Base-by-base conservation (phyloP, 2,797 vertebrate genomes). In the Momotus momota region DNA sequence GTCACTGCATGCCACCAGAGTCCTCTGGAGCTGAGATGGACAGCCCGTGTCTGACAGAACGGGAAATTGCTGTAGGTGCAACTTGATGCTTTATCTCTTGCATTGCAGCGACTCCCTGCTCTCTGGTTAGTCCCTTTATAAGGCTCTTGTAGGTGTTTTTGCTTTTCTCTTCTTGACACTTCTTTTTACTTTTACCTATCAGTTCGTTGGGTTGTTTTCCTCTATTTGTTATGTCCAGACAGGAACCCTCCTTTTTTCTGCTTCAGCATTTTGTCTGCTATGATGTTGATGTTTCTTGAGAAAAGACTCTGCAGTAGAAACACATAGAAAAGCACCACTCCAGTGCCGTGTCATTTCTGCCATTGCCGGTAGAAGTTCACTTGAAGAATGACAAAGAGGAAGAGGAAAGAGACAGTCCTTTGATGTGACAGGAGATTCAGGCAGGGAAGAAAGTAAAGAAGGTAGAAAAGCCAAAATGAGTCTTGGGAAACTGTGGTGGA, bases 1-100 rank as follows among this genome's bases (percentile, higher is more conserved):
- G 66, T 29, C 72, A 3, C 46, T 23, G 26, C 0, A 0, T 46
- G n/a, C 25, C 0, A 0, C 46, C 52, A 10, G 69, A 58, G 69
- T 22, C 49, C n/a, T 55, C 31, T 8, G 12, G 19, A 43, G 64
- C 22, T 5, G 2, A 25, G 83, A n/a, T 46, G 70, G 33, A 70
- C 4, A 17, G 38, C 19, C 58, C 27, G n/a, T 38, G 45, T 20
- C 41, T 41, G 31, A 73, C 48, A 23, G 64, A 57, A 46, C 29
- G 17, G 64, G 46, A 26, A 14, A 6, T 19, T n/a, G 72, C 54
- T 48, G n/a, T 27, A 19, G 77, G 40, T 48, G 33, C 55, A 48
- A 19, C 61, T 78, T 31, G 4, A 4, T 25, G 14, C 26, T 51
- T 1, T 43, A 1, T 29, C 26, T 51, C 1, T 26, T 29, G 23